phyloP scores from a whole-genome alignment of 2,797 vertebrate species.

The Macroramphosus scolopax region DNA sequence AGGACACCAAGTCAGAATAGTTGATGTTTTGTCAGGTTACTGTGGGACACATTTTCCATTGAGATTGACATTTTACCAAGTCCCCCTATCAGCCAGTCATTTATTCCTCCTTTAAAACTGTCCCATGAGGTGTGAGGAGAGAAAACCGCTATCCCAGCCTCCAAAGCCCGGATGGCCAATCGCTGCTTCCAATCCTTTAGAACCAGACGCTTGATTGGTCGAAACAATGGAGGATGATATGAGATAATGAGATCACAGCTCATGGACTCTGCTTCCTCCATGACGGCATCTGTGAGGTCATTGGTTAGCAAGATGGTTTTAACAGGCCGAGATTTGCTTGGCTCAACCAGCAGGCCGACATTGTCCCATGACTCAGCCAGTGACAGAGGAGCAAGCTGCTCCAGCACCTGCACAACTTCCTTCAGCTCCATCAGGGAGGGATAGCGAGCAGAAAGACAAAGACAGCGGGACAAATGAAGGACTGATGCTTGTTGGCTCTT shows the following conservation, averaged over 20 bases:
- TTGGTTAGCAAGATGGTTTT: conserved; percentile 88
- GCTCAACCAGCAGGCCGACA: conserved; percentile 91
- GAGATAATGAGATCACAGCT: conserved; percentile 86
- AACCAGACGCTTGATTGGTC: conserved; percentile 82
- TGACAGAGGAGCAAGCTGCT: conserved; percentile 85
- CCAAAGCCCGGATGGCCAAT: conserved; percentile 84
- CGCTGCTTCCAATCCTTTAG: conserved; percentile 91
- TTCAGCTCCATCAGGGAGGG: conserved; percentile 78
- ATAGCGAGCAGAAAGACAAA: conserved; percentile 7
- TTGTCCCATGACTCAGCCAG: conserved; percentile 96
- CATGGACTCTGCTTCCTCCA: conserved; percentile 84
- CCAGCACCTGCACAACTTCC: conserved; percentile 80
- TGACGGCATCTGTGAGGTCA: conserved; percentile 87
- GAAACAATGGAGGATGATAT: conserved; percentile 92
- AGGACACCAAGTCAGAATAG: conserved; percentile 2
- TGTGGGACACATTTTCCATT: conserved; percentile 30
- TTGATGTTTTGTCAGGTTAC: too few relatives aligned
- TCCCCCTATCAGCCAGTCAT: conserved; percentile 88
- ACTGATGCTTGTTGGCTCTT: background rate
- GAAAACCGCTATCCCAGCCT: conserved; percentile 86
- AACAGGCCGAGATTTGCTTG: conserved; percentile 80
- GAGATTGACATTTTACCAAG: conserved; percentile 80
- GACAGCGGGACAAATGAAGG: background rate
- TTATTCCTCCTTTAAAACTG: conserved; percentile 85
- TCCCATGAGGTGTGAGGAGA: conserved; percentile 95